phyloP scores from a whole-genome alignment of 2,888 invertebrate genomes.

The Polyommatus iphigenia region DNA sequence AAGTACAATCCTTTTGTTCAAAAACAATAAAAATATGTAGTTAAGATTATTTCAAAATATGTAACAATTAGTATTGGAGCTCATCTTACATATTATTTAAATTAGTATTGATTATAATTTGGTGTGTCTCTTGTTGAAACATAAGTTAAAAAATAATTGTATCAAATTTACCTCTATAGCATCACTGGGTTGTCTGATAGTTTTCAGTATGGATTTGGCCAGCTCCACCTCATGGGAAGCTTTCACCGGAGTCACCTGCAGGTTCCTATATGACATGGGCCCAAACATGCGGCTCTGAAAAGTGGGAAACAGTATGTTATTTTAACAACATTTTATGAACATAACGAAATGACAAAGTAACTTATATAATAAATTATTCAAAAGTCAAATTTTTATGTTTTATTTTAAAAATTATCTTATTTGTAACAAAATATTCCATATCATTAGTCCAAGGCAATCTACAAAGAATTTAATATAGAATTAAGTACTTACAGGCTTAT shows the following conservation, averaged over 20 bases:
- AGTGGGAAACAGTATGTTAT: not conserved
- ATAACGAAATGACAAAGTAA: not conserved
- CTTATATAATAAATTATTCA: not conserved
- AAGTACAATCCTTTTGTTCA: constrained; percentile 6
- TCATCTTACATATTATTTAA: too few relatives aligned
- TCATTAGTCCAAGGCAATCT: not conserved
- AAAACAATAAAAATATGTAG: not conserved
- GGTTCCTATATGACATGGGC: constrained; percentile 47
- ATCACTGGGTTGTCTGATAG: constrained; percentile 53
- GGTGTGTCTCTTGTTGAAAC: too few relatives aligned
- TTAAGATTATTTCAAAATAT: not conserved
- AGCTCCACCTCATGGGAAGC: constrained; percentile 57
- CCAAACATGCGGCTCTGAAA: constrained; percentile 53
- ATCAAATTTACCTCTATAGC: constrained; percentile 55
- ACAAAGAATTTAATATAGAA: not conserved
- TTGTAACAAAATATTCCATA: too few relatives aligned
- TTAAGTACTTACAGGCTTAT: constrained; percentile 54
- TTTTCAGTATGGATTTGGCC: constrained; percentile 49
- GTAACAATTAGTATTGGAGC: not conserved
- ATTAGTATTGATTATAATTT: too few relatives aligned
- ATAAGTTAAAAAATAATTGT: not conserved
- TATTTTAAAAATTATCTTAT: too few relatives aligned
- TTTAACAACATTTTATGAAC: not conserved
- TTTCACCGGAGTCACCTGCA: constrained; percentile 53
- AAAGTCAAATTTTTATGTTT: too few relatives aligned